Evolutionary conservation across 2,888 invertebrate genomes (phyloP), one percentile per base, ranked within the genome.

Genomic region (Oegoconia quadripuncta): DNA sequence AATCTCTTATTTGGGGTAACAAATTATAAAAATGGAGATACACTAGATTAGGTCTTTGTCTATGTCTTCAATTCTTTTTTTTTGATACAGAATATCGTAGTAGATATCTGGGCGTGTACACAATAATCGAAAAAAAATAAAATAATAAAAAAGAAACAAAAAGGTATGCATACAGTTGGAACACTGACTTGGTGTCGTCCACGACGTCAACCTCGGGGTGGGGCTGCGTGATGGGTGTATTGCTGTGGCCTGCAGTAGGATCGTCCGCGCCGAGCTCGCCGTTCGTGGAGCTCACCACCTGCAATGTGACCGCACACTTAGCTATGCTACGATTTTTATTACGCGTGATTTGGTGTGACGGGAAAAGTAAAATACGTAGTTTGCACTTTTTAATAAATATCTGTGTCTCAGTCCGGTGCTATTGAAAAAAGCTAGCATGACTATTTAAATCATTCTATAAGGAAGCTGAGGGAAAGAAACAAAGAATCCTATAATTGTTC

Each of bases 271-370:
- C 96, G 65, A 97, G 88, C 89, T 97, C 97, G 62, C 97, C 98
- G 88, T 98, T 98, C 55, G 97, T 97, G 52, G 98, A 98, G 86
- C 97, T 97, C 72, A 98, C 97, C 90, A 98, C 98, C 96, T 97
- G 89, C 4, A 25, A 70, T 68, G 34, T 39, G 43, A 16, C 13
- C 9, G 15, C 16, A 41, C 13, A 28, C 4, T 29, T 11, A 30
- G 36, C 22, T 22, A 3, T 2, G 5, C 22, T 9, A 18, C 8
- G 5, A n/a, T n/a, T n/a, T n/a, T n/a, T n/a, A n/a, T n/a, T n/a
- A n/a, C n/a, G n/a, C n/a, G n/a, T n/a, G n/a, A n/a, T n/a, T n/a
- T n/a, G n/a, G n/a, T n/a, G n/a, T n/a, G n/a, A n/a, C n/a, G n/a
- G n/a, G n/a, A n/a, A 20, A 20, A 20, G 20, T 20, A 20, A 20